Percentiles rank a stretch among this genome's conserved stretches.
Evolutionary conservation across 2,113 vertebrate species (phyloP).

Genomic region (Corydoras maculifer): DNA sequence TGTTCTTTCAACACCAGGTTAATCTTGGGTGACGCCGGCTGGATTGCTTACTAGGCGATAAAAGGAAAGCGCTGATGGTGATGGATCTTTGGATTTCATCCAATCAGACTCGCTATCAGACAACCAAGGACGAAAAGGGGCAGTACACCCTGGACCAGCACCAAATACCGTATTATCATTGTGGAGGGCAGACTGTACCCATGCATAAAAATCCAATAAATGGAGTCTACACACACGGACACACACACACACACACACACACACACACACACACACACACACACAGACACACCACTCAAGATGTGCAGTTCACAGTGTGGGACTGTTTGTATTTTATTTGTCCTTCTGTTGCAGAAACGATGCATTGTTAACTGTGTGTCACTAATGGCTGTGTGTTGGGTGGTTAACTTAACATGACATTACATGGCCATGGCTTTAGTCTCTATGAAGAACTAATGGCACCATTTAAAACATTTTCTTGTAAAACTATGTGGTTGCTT

Average conservation of each 20-base stretch:
- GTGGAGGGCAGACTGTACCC: neutral
- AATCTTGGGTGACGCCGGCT: neutral
- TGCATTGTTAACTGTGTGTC: no score
- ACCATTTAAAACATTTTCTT: no score
- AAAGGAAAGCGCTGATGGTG: neutral
- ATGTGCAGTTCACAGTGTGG: no score
- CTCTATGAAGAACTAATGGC: no score
- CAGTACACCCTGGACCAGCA: neutral
- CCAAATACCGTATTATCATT: conserved; percentile 8
- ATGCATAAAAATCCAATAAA: neutral
- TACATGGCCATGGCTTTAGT: no score
- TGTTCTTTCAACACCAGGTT: no score
- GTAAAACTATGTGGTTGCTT: no score
- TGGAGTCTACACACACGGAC: neutral
- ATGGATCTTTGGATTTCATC: conserved; percentile 13
- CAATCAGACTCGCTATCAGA: conserved; percentile 16
- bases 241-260: neutral
- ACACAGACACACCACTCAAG: no score
- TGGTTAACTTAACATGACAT: no score
- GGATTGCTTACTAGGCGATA: neutral
- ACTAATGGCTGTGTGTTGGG: no score
- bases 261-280: neutral
- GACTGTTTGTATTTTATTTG: no score
- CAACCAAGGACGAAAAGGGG: conserved; percentile 6
- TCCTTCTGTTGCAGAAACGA: no score